These are phyloP conservation scores for Miniopterus natalensis DNA, from an alignment of 2,113 vertebrate genomes.

Conservation along the genomic window DNA sequence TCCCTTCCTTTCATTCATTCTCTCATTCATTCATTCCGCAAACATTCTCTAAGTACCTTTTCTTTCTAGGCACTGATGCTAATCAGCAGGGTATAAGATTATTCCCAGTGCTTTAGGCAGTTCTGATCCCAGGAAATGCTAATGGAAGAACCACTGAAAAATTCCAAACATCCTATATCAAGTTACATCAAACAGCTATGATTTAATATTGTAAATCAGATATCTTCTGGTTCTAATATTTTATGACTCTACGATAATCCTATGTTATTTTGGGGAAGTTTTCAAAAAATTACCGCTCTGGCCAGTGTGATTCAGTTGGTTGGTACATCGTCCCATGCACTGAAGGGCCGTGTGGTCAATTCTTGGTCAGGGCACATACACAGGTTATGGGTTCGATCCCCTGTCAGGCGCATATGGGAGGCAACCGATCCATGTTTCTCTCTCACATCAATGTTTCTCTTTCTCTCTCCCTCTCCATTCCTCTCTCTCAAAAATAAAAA, in stretches of 20 bases:
- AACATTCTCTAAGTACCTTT: neutral
- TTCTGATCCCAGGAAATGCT: neutral
- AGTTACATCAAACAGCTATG: neutral
- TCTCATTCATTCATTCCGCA: neutral
- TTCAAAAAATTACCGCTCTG: neutral
- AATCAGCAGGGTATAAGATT: neutral
- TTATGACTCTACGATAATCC: neutral
- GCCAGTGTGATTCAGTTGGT: no score
- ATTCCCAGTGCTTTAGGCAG: neutral
- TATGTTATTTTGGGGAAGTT: neutral
- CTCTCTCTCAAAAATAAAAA: no score
- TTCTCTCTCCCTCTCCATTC: no score
- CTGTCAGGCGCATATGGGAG: no score
- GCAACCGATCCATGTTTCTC: no score
- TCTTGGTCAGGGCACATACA: no score
- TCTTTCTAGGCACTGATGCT: neutral
- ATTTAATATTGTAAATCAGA: slow-evolving; percentile 23
- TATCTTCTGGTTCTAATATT: neutral
- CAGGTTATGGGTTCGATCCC: no score
- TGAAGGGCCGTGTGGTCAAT: no score
- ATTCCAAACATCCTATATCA: neutral
- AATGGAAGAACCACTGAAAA: neutral
- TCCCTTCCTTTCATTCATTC: neutral
- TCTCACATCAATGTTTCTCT: no score
- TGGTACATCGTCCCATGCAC: no score